Conservation (phyloP, 2,888 invertebrate genomes). For the Volucella inflata region DNA sequence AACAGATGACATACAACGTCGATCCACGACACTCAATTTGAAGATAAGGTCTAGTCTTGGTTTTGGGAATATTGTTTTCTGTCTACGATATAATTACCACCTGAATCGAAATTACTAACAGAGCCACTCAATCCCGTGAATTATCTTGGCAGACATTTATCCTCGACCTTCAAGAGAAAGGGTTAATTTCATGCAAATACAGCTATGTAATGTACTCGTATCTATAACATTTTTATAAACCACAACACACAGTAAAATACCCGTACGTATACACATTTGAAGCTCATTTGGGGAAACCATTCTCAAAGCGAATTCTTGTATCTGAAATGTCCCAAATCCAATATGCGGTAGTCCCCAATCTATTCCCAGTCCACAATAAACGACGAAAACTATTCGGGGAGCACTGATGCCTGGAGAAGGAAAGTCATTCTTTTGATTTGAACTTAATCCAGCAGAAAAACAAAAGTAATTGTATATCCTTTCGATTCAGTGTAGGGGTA, state of each 20-base stretch:
- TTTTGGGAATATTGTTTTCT: too few relatives aligned
- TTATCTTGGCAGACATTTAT: constrained; percentile 9
- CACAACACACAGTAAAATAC: neutral
- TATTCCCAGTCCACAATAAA: constrained; percentile 9
- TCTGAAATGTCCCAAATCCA: constrained; percentile 52
- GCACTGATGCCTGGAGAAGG: constrained; percentile 6
- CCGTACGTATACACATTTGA: constrained; percentile 30
- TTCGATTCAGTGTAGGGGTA: constrained; percentile 77
- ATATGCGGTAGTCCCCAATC: constrained; percentile 56
- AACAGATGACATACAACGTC: too few relatives aligned
- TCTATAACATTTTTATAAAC: neutral
- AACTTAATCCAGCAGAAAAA: constrained; percentile 80
- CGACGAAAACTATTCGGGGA: neutral
- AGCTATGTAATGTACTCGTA: constrained; percentile 16
- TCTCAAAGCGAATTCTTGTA: constrained; percentile 52
- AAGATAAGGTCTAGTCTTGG: too few relatives aligned
- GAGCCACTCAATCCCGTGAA: constrained; percentile 23
- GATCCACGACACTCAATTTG: too few relatives aligned
- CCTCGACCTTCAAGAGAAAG: neutral
- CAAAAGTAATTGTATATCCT: constrained; percentile 80
- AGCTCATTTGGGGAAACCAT: constrained; percentile 59
- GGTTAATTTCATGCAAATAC: constrained; percentile 1
- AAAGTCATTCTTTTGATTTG: constrained; percentile 80
- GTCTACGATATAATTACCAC: too few relatives aligned
- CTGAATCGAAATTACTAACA: too few relatives aligned